phyloP scores from a whole-genome alignment of 2,888 invertebrate genomes.

The Clanis bilineata region DNA sequence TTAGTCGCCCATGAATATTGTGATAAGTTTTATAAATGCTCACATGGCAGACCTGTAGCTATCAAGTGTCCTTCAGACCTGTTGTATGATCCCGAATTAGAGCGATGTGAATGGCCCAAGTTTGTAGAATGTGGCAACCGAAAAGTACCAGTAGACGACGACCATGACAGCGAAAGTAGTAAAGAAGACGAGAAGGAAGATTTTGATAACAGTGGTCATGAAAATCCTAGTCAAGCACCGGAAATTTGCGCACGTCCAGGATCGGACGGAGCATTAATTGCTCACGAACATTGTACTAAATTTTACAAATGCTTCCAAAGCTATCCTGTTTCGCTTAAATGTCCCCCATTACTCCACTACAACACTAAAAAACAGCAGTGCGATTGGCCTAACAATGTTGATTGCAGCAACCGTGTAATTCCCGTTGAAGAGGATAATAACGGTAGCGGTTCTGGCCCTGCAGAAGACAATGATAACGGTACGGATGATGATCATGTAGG shows the following conservation, averaged over 20 bases:
- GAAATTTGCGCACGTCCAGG: conserved; percentile 28
- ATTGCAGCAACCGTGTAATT: conserved; percentile 5
- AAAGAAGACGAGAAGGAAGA: conserved; percentile 20
- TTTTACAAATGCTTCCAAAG: conserved; percentile 9
- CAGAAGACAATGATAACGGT: background rate
- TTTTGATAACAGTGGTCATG: conserved; percentile 15
- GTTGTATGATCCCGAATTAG: conserved; percentile 20
- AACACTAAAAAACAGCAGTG: background rate
- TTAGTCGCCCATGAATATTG: conserved; percentile 31
- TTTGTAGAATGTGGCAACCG: conserved; percentile 28
- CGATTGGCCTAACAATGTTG: conserved; percentile 5
- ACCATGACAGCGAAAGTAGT: conserved; percentile 2
- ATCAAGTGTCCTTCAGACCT: conserved; percentile 23
- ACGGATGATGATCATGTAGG: background rate
- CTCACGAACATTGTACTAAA: conserved; percentile 15
- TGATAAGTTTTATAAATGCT: conserved; percentile 29
- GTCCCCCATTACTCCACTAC: conserved; percentile 9
- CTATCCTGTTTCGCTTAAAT: background rate
- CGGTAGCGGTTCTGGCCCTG: background rate
- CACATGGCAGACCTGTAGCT: conserved; percentile 18
- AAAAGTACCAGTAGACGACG: background rate
- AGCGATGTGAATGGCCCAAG: conserved; percentile 29
- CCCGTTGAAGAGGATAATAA: background rate
- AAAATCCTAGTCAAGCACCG: conserved; percentile 39
- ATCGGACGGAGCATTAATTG: conserved; percentile 8